phyloP scores from a whole-genome alignment of 2,797 vertebrate genomes.

The Aselliscus stoliczkanus region DNA sequence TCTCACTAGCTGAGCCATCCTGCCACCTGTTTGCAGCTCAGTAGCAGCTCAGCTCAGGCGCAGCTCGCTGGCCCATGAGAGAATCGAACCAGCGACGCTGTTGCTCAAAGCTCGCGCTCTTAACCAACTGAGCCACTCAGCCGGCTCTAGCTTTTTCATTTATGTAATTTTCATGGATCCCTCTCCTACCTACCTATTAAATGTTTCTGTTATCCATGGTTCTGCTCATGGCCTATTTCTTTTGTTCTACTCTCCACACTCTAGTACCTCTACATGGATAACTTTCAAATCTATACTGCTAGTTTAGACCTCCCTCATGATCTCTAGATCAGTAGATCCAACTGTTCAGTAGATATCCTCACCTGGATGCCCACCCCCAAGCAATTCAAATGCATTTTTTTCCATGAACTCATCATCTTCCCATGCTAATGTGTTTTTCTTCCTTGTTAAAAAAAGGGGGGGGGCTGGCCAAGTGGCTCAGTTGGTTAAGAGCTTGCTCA shows the following conservation, averaged over 20 bases:
- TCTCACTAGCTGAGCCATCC: too few species aligned
- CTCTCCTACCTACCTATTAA: not conserved
- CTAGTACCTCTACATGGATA: not conserved
- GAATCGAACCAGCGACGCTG: too few species aligned
- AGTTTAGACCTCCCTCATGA: not conserved
- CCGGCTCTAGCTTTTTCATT: not conserved
- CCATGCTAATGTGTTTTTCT: not conserved
- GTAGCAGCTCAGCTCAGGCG: too few species aligned
- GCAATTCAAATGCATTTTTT: not conserved
- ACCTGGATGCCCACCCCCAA: not conserved
- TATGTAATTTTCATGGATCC: not conserved
- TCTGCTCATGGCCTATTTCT: not conserved
- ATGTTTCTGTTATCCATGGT: not conserved
- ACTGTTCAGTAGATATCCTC: not conserved
- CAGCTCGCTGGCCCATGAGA: too few species aligned
- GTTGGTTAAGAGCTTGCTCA: too few species aligned
- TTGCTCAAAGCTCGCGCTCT: too few species aligned
- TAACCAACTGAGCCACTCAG: too few species aligned
- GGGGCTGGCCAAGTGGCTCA: too few species aligned
- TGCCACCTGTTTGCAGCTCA: too few species aligned
- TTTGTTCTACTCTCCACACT: constrained; percentile 12
- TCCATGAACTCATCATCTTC: not conserved
- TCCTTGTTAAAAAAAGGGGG: not conserved
- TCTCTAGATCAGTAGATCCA: not conserved
- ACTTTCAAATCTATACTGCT: not conserved